Conservation (phyloP, 2,797 vertebrate species). For the Threskiornis aethiopicus region DNA sequence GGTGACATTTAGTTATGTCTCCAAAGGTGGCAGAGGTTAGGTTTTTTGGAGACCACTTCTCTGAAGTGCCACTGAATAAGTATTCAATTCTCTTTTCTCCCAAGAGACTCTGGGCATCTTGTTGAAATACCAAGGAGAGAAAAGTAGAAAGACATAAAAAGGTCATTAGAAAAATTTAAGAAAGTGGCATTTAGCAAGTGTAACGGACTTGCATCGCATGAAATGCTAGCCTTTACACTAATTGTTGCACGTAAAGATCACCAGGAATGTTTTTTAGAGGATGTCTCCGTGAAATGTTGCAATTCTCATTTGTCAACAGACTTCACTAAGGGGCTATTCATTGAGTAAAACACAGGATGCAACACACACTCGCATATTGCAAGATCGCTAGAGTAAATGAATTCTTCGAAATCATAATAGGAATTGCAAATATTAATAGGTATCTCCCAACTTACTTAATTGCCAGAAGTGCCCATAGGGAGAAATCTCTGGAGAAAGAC, state of each 20-base stretch:
- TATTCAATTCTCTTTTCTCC: slow-evolving; percentile 50
- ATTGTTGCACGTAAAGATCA: background rate
- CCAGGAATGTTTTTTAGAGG: background rate
- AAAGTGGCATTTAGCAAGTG: slow-evolving; percentile 70
- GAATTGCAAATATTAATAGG: background rate
- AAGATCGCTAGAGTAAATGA: fast-evolving
- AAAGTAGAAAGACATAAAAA: slow-evolving; percentile 58
- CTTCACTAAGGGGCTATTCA: background rate
- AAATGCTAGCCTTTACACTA: background rate
- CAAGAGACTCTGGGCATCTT: slow-evolving; percentile 30
- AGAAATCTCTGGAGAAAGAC: background rate
- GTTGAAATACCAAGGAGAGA: slow-evolving; percentile 70
- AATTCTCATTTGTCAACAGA: background rate
- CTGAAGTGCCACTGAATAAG: slow-evolving; percentile 61
- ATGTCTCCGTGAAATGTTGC: background rate
- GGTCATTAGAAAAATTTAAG: slow-evolving; percentile 59
- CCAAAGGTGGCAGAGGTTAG: slow-evolving; percentile 63
- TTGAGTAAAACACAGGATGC: too few relatives aligned
- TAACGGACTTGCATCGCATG: background rate
- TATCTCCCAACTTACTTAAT: background rate
- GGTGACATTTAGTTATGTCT: slow-evolving; percentile 66
- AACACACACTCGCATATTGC: background rate
- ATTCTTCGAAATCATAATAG: fast-evolving
- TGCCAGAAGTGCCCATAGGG: background rate
- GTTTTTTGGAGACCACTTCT: slow-evolving; percentile 41